phyloP scores from a whole-genome alignment of 2,888 invertebrate species.

The Tortrix viridana region DNA sequence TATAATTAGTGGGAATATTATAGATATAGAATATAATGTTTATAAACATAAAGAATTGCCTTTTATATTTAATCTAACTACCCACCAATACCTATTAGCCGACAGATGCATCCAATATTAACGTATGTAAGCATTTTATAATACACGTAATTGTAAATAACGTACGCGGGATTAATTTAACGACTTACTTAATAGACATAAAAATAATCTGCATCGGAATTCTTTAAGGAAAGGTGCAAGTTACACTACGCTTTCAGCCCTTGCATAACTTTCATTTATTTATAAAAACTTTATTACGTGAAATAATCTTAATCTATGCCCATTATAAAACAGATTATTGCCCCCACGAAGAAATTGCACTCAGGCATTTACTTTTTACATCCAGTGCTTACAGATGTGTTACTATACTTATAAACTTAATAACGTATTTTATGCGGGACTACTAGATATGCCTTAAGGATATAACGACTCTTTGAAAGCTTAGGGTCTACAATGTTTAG shows the following conservation, averaged over 20 bases:
- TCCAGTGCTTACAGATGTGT: slow-evolving; percentile 28
- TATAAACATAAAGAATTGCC: too few relatives aligned
- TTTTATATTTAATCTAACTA: too few relatives aligned
- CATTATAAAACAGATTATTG: slow-evolving; percentile 27
- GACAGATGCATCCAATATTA: too few relatives aligned
- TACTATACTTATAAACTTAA: slow-evolving; percentile 27
- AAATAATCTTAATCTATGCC: slow-evolving; percentile 28
- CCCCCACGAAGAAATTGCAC: slow-evolving; percentile 26
- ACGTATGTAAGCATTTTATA: too few relatives aligned
- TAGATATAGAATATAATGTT: too few relatives aligned
- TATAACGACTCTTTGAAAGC: background rate
- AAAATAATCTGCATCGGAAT: background rate
- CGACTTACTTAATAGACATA: too few relatives aligned
- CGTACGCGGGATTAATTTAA: background rate
- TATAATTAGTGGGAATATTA: too few relatives aligned
- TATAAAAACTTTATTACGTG: slow-evolving; percentile 1
- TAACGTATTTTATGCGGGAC: slow-evolving; percentile 1
- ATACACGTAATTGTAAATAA: background rate
- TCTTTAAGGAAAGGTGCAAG: background rate
- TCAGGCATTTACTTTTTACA: slow-evolving; percentile 26
- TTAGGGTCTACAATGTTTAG: background rate
- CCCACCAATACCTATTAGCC: too few relatives aligned
- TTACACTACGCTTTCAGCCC: background rate
- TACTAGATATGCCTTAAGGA: background rate
- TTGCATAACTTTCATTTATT: background rate